Conservation (phyloP, 2,888 invertebrate species). For the Tenthredo livida region DNA sequence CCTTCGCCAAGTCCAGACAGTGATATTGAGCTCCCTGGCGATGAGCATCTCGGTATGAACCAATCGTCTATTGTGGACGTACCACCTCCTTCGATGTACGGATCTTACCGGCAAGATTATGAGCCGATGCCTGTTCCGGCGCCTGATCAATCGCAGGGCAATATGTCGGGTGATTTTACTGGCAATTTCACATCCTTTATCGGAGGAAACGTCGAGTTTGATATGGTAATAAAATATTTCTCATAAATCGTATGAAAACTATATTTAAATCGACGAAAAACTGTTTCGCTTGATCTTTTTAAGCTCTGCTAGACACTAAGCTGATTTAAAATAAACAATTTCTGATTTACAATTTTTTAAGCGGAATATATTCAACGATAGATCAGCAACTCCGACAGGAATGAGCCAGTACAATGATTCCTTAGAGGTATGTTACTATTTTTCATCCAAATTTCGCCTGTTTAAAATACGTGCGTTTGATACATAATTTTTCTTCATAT, state of each 20-base stretch:
- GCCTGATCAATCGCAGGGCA: slow-evolving; percentile 68
- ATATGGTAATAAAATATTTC: slow-evolving; percentile 71
- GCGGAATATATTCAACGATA: slow-evolving; percentile 75
- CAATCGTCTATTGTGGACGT: slow-evolving; percentile 71
- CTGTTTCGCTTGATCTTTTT: background rate
- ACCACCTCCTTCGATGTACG: slow-evolving; percentile 74
- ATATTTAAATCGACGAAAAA: background rate
- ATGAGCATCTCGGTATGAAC: slow-evolving; percentile 71
- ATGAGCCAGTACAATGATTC: slow-evolving; percentile 70
- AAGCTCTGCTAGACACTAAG: background rate
- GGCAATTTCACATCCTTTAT: slow-evolving; percentile 84
- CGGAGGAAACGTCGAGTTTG: slow-evolving; percentile 83
- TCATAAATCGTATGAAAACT: background rate
- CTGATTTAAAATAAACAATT: slow-evolving; percentile 8
- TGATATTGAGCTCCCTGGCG: slow-evolving; percentile 87
- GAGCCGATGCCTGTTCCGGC: slow-evolving; percentile 72
- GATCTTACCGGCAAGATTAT: slow-evolving; percentile 74
- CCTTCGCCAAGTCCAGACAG: slow-evolving; percentile 91
- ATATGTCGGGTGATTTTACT: slow-evolving; percentile 72
- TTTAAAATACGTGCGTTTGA: too few species aligned
- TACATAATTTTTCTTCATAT: background rate
- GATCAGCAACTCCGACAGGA: slow-evolving; percentile 69
- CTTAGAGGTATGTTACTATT: slow-evolving; percentile 68
- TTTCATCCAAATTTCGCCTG: slow-evolving; percentile 44
- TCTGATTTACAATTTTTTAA: slow-evolving; percentile 60